Evolutionary conservation across 1,140 invertebrate genomes (phyloP).

Genomic region (Arion vulgaris): DNA sequence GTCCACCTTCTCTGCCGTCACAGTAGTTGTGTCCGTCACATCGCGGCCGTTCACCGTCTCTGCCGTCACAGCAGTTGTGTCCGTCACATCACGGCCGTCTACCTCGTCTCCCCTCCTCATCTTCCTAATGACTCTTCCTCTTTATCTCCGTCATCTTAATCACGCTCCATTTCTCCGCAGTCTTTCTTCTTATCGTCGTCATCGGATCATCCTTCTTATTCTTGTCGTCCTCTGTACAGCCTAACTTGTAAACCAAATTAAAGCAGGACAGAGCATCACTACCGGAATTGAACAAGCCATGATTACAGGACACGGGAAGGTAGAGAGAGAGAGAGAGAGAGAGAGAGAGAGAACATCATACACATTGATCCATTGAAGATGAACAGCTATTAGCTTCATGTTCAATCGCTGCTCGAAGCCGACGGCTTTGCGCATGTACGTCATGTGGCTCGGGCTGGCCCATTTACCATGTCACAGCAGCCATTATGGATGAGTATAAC

Average conservation of each 20-base stretch:
- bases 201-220: no score
- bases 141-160: not conserved
- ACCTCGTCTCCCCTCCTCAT: no score
- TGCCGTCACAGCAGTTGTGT: no score
- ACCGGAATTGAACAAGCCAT: not conserved
- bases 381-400: slow-evolving; percentile 5
- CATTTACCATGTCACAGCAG: slow-evolving; percentile 14
- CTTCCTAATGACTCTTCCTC: no score
- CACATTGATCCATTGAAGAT: slow-evolving; percentile 6
- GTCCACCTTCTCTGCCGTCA: no score
- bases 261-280: not conserved
- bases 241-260: not conserved
- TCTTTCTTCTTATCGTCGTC: no score
- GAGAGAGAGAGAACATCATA: not conserved
- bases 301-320: not conserved
- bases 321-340: not conserved
- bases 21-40: no score
- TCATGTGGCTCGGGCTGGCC: not conserved
- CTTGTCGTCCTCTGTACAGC: no score
- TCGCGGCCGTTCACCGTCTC: no score
- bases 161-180: not conserved
- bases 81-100: no score
- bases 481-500: slow-evolving; percentile 9
- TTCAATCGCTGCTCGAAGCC: not conserved
- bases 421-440: not conserved